Conservation (phyloP, 1,140 invertebrate genomes). For the Hesperophylax magnus region DNA sequence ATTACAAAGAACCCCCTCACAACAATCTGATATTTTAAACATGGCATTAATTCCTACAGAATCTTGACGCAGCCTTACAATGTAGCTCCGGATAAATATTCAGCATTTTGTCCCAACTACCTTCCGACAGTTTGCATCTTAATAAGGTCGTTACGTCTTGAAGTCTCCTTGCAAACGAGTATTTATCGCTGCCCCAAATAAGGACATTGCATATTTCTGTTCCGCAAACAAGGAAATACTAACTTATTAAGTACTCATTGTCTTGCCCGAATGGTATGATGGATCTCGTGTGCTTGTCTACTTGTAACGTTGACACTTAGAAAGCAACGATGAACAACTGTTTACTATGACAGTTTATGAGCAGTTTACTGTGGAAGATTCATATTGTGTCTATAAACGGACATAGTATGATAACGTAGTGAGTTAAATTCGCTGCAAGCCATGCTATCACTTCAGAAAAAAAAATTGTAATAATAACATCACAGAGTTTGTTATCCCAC, state of each 20-base stretch:
- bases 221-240: neutral
- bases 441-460: too few species aligned
- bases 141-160: slow-evolving; percentile 45
- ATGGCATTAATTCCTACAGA: slow-evolving; percentile 43
- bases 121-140: slow-evolving; percentile 43
- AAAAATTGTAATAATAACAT: too few species aligned
- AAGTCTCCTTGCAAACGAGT: slow-evolving; percentile 26
- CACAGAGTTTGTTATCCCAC: too few species aligned
- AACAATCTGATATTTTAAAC: slow-evolving; percentile 43
- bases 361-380: too few species aligned
- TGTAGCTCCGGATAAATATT: slow-evolving; percentile 36
- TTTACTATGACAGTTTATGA: too few species aligned
- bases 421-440: too few species aligned
- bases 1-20: slow-evolving; percentile 31
- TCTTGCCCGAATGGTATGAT: too few species aligned
- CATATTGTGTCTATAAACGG: too few species aligned
- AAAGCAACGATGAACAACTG: too few species aligned
- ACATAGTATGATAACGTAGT: too few species aligned
- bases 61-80: slow-evolving; percentile 28
- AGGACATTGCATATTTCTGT: neutral
- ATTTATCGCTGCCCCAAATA: slow-evolving; percentile 40
- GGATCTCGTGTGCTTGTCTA: too few species aligned
- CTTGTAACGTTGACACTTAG: too few species aligned
- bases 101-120: slow-evolving; percentile 34
- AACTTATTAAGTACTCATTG: neutral